phyloP scores from a whole-genome alignment of 1,140 invertebrate genomes.

The Euwallacea similis region DNA sequence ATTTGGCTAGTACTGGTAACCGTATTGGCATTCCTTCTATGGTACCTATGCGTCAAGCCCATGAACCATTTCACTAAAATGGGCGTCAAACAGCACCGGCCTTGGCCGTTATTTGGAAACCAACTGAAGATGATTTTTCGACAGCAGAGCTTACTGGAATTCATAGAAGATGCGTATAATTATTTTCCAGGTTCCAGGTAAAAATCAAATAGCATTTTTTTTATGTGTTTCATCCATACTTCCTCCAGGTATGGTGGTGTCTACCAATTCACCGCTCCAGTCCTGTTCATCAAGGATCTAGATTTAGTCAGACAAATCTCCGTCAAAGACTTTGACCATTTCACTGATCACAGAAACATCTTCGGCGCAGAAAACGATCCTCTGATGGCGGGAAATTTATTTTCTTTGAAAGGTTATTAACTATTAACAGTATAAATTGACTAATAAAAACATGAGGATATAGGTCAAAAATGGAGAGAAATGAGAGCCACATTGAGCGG shows the following conservation, averaged over 20 bases:
- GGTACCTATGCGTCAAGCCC: slow-evolving; percentile 39
- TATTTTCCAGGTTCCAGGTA: slow-evolving; percentile 40
- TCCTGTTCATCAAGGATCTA: slow-evolving; percentile 53
- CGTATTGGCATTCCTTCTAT: slow-evolving; percentile 15
- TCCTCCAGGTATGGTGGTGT: slow-evolving; percentile 53
- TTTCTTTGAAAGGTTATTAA: slow-evolving; percentile 57
- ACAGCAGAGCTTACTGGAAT: slow-evolving; percentile 24
- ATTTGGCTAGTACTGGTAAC: slow-evolving; percentile 18
- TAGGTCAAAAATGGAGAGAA: slow-evolving; percentile 52
- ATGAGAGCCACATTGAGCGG: slow-evolving; percentile 52
- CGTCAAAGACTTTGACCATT: slow-evolving; percentile 59
- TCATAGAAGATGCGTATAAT: slow-evolving; percentile 32
- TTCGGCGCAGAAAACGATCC: slow-evolving; percentile 57
- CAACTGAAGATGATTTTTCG: slow-evolving; percentile 22
- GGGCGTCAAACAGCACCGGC: slow-evolving; percentile 53
- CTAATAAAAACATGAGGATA: background rate
- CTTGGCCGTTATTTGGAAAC: slow-evolving; percentile 53
- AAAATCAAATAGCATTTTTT: slow-evolving; percentile 4
- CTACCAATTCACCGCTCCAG: slow-evolving; percentile 54
- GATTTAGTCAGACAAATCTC: slow-evolving; percentile 57
- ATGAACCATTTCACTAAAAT: slow-evolving; percentile 54
- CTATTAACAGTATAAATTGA: background rate
- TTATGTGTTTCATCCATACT: background rate
- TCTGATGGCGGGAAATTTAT: slow-evolving; percentile 58
- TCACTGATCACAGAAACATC: slow-evolving; percentile 55